These are phyloP conservation scores for Falco columbarius DNA, from an alignment of 2,797 vertebrate species.

Conservation along the genomic window DNA sequence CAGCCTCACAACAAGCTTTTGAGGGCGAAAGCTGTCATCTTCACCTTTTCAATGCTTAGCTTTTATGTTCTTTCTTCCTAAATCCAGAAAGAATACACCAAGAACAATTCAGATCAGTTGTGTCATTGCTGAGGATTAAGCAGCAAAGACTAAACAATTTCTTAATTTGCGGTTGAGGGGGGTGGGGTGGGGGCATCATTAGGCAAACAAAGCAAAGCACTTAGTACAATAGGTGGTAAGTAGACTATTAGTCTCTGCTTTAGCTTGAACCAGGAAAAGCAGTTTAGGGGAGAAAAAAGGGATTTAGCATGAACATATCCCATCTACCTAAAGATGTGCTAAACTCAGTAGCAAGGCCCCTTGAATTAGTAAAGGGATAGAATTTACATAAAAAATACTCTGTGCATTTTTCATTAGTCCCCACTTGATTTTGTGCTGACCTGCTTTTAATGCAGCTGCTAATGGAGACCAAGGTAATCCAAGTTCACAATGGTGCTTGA, in stretches of 20 bases:
- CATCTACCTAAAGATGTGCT: neutral
- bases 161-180: neutral
- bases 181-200: neutral
- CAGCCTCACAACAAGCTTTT: neutral
- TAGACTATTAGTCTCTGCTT: neutral
- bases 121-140: neutral
- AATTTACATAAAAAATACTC: neutral
- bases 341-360: neutral
- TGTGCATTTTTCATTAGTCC: neutral
- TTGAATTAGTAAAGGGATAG: neutral
- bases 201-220: slow-evolving; percentile 20
- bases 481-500: neutral
- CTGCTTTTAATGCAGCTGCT: neutral
- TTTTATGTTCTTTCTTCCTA: neutral
- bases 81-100: neutral
- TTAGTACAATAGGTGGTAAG: neutral
- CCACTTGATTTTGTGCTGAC: neutral
- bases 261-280: neutral
- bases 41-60: neutral
- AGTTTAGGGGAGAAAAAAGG: neutral
- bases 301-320: slow-evolving; percentile 7
- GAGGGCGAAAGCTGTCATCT: neutral
- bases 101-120: neutral
- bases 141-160: neutral
- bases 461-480: neutral